Base-by-base conservation (phyloP, 2,888 invertebrate genomes). In the Ctenicera cuprea region DNA sequence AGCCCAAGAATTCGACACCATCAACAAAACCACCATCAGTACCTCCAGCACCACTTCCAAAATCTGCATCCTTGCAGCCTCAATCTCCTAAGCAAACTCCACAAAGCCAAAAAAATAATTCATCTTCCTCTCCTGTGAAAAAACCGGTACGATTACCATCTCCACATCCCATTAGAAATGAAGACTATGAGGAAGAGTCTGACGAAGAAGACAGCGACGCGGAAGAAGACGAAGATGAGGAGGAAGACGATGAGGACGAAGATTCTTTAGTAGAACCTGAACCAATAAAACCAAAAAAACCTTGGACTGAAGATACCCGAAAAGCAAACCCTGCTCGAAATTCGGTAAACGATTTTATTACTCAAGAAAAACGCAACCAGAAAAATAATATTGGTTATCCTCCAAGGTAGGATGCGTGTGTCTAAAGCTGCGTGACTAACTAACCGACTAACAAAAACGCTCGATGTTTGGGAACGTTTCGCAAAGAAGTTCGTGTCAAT, bases 11-110 rank as follows among this genome's bases (percentile, higher is more conserved):
- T 33, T 20, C 43, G 3, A 45, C 59, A 50, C 22, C 33, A 48
- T 8, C 52, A 66, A 85, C 20, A 84, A 84, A 67, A 80, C 85
- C 85, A 76, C 85, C 85, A 0, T 67, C 76, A 9, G 14, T 70
- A 48, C 33, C 65, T 12, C 65, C 65, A 4, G 37, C 33, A 45
- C 38, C 84, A 79, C 84, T 85, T 26, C 85, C 85, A 66, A 81
- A 84, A 69, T 83, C 86, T n/a, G 83, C 85, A 9, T 83, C 85
- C 16, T 38, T 59, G 12, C 59, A 37, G 5, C 84, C 86, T 3
- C 85, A 85, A 76, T 85, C 85, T 0, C 63, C 78, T 16, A 48
- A 75, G 38, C 41, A n/a, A 37, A 5, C 65, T 1, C 37, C 65
- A 18, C 68, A 37, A 70, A 20, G 67, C 16, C 69, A 38, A 70